Base-by-base conservation (phyloP, 2,113 vertebrate genomes). In the Canis aureus region DNA sequence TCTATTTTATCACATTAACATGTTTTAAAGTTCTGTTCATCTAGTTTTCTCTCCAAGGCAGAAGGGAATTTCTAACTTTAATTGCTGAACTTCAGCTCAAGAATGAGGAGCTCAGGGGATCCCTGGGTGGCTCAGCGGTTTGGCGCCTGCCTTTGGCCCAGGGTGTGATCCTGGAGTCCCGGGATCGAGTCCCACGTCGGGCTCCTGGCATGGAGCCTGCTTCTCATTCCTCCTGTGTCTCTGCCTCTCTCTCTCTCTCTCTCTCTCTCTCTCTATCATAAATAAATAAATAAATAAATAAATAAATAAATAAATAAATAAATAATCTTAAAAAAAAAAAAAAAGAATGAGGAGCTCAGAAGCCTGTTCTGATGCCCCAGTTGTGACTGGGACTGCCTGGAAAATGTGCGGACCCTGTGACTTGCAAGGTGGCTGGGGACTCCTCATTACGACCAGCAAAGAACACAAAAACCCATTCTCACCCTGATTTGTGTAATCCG, bases 1-100 rank as follows among this genome's bases (percentile, higher is more conserved):
- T 55, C 20, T 84, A 95, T 96, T 62, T 94, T 81, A 88, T 88
- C 60, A 60, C 67, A 69, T 83, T 92, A 94, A 49, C 79, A 22
- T 53, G 25, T 55, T 60, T 83, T 38, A 66, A 95, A 67, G 85
- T 91, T 82, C 92, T 92, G 15, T 62, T 96, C 94, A 13, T 76
- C 94, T 57, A 3, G 11, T 73, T 95, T 82, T 94, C 35, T 78
- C 92, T 92, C 81, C 20, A 27, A 78, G 92, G 71, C 43, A 43
- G 79, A 96, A 62, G 74, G 74, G 57, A 9, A 53, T 79, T 93
- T 85, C 82, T 64, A 38, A 57, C 74, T 91, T 92, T 95, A 76
- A 67, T 55, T 57, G 83, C 85, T 84, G 51, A 59, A 69, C n/a
- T 66, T 71, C 2, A 71, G 78, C 43, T 71, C 73, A 32, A 51